phyloP scores from a whole-genome alignment of 2,888 invertebrate genomes.

The Formica aserva region DNA sequence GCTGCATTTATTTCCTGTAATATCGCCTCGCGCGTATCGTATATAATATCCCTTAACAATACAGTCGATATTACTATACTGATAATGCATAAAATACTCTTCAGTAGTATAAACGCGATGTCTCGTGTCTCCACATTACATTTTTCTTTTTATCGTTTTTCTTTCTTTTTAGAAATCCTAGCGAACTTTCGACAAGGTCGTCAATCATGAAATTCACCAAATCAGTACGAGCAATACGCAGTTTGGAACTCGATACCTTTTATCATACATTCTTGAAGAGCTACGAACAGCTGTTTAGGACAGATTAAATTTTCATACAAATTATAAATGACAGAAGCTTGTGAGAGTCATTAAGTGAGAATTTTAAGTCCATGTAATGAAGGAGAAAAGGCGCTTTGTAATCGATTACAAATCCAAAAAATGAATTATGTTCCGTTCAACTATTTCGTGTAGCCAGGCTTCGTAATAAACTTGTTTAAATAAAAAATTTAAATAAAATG shows the following conservation, averaged over 20 bases:
- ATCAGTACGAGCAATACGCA: slow-evolving; percentile 30
- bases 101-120: slow-evolving; percentile 66
- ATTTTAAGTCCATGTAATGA: neutral
- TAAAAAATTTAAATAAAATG: neutral
- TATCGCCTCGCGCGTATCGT: slow-evolving; percentile 36
- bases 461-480: neutral
- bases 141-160: neutral
- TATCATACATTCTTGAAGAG: slow-evolving; percentile 30
- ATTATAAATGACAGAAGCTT: neutral
- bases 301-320: neutral
- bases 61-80: slow-evolving; percentile 61
- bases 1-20: slow-evolving; percentile 20
- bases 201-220: slow-evolving; percentile 42
- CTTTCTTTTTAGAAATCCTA: slow-evolving; percentile 54
- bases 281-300: neutral
- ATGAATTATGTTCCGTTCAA: neutral
- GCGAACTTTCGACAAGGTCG: slow-evolving; percentile 51
- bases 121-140: slow-evolving; percentile 39
- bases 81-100: slow-evolving; percentile 72
- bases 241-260: slow-evolving; percentile 12
- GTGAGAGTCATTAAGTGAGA: neutral
- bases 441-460: neutral
- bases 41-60: slow-evolving; percentile 61
- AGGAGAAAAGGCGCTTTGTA: neutral
- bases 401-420: neutral